Base-by-base conservation (phyloP, 2,888 invertebrate species). In the Barypeithes pellucidus region DNA sequence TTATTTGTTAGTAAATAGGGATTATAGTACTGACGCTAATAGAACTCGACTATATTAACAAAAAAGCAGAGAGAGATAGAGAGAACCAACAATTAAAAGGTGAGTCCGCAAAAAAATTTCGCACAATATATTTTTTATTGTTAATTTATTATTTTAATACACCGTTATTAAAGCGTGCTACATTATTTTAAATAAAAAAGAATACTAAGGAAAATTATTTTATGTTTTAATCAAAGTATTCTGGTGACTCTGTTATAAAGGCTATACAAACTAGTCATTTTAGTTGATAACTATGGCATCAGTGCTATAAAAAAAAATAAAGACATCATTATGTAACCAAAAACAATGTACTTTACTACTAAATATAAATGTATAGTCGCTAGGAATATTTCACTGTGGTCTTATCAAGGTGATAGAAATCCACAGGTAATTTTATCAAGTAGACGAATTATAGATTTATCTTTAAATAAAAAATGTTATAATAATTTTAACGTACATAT, bases 1-100 rank as follows among this genome's bases (percentile, higher is more conserved):
- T 75, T 77, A 78, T 79, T 75, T 77, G 79, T 81, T 77, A 84
- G 82, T 84, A 83, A 84, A 82, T 82, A 83, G 82, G 82, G 83
- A 82, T 81, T 84, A 67, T 22, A 52, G 33, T 54, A 54, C 47
- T 70, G 63, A 39, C 24, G 41, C n/a, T n/a, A 18, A 24, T 20
- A 45, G 1, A 9, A 60, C 36, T 33, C 12, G 14, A 43, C 14
- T 9, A 12, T 39, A n/a, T 1, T 12, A 39, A 4, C n/a, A 39
- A 4, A 39, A n/a, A 39, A 3, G n/a, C n/a, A n/a, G n/a, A n/a
- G n/a, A n/a, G n/a, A n/a, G n/a, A n/a, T n/a, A n/a, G 39, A 9
- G 1, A 29, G 29, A 29, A 5, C 9, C 29, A 7, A 5, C 29
- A 29, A 29, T 29, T 1, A 29, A 5, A 29, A 1, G 1, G 9